These are phyloP conservation scores for Okamejei kenojei DNA, from an alignment of 2,797 vertebrate genomes.

Conservation along the genomic window DNA sequence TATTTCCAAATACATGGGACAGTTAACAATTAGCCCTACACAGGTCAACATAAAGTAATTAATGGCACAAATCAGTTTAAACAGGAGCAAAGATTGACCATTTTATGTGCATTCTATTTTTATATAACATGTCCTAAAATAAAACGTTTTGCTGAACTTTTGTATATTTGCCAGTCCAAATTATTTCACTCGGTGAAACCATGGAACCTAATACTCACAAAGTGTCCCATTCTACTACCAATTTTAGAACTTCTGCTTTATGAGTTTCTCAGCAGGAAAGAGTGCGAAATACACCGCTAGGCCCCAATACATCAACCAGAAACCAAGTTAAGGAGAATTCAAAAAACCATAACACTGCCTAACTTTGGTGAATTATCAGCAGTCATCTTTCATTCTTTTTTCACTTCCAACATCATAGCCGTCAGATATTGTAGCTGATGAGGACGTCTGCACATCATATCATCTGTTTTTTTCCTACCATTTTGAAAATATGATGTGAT, in stretches of 20 bases:
- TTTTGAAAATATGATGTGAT: not conserved
- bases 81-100: not conserved
- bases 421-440: not conserved
- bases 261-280: not conserved
- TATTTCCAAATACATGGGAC: not conserved
- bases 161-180: not conserved
- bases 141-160: not conserved
- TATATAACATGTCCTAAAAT: not conserved
- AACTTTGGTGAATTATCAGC: not conserved
- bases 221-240: not conserved
- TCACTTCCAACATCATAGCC: not conserved
- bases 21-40: not conserved
- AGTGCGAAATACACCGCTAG: not conserved
- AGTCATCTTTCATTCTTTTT: not conserved
- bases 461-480: not conserved
- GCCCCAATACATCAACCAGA: not conserved
- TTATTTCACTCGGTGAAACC: not conserved
- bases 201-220: not conserved
- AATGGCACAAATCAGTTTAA: not conserved
- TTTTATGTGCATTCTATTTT: not conserved
- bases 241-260: not conserved
- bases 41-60: not conserved
- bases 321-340: not conserved
- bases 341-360: not conserved
- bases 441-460: too few species aligned